Evolutionary conservation across 2,113 vertebrate genomes (phyloP), one percentile per base, ranked within the genome.

Genomic region (Polypterus bichir): DNA sequence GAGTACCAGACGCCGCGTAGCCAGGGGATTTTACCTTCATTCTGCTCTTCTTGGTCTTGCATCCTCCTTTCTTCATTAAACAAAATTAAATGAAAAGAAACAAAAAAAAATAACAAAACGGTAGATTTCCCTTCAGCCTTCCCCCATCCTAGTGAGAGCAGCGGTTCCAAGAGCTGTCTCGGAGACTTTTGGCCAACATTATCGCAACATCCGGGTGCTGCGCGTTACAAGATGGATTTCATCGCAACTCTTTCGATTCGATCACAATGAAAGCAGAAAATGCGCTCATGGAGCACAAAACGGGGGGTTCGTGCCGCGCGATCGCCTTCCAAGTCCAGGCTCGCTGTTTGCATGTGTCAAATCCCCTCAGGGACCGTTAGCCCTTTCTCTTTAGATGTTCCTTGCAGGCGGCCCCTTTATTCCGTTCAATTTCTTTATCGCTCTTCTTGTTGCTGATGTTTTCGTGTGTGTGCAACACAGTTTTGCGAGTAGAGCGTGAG

Each of bases 61-160:
- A 86, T 84, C 73, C 79, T 82, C 79, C 66, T 73, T 71, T 83
- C 79, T 72, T 79, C 82, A 82, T 85, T 61, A 79, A 86, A 81
- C 70, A 64, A 55, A 69, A 69, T 69, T 45, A 8, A 5, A 9
- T 47, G 61, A 49, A 60, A 57, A 66, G 44, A 46, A 57, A 63
- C 8, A n/a, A n/a, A n/a, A 56, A 63, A 64, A 58, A n/a, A 51
- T 48, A 59, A 27, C 45, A 45, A 44, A 61, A 52, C 44, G 27
- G 48, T 51, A 51, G 46, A 5, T 7, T n/a, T 9, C 5, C 45
- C 59, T 59, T 59, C 57, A 63, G 52, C 47, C 57, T 48, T 48
- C 51, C 51, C 62, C 58, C 54, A 64, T 64, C 27, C 1, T 58
- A n/a, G 47, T 64, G 5, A 61, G 11, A 51, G 8, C n/a, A 44